These are phyloP conservation scores for Prochilodus magdalenae DNA, from an alignment of 2,113 vertebrate genomes.

Conservation along the genomic window DNA sequence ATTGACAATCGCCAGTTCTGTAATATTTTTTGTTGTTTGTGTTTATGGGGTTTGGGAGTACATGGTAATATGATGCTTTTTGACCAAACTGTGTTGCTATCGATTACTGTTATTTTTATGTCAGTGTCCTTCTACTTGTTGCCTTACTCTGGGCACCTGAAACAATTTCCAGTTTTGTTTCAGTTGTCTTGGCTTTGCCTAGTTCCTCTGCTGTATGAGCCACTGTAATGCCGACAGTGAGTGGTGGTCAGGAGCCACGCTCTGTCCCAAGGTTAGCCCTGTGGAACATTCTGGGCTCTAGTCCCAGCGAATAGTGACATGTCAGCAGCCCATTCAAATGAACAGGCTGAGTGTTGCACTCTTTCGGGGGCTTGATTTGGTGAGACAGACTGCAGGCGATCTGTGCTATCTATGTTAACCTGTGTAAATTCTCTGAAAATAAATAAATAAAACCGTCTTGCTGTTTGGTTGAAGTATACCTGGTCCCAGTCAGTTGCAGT, in stretches of 20 bases:
- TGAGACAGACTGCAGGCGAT: constrained; percentile 44
- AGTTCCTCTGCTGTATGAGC: constrained; percentile 38
- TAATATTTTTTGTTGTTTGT: background rate
- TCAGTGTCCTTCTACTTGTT: background rate
- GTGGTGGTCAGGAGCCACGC: constrained; percentile 53
- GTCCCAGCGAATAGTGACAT: constrained; percentile 79
- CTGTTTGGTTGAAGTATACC: no score
- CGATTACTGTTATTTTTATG: background rate
- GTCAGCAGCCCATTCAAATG: constrained; percentile 81
- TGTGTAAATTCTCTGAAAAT: background rate
- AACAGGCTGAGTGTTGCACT: constrained; percentile 80
- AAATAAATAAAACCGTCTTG: background rate
- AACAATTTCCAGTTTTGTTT: background rate
- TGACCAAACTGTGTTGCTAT: no score
- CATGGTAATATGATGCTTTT: no score
- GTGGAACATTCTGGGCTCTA: constrained; percentile 80
- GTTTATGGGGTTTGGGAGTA: background rate
- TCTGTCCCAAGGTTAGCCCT: constrained; percentile 72
- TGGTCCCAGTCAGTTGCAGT: background rate
- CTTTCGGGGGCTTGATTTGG: constrained; percentile 66
- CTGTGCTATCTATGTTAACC: background rate
- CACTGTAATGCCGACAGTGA: constrained; percentile 50
- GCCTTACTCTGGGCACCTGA: background rate
- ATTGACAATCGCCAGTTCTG: no score
- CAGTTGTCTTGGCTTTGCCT: background rate